Percentiles rank a stretch among this genome's conserved stretches.
Conservation (phyloP, 2,113 vertebrate genomes). For the Phrynosoma blainvillii region DNA sequence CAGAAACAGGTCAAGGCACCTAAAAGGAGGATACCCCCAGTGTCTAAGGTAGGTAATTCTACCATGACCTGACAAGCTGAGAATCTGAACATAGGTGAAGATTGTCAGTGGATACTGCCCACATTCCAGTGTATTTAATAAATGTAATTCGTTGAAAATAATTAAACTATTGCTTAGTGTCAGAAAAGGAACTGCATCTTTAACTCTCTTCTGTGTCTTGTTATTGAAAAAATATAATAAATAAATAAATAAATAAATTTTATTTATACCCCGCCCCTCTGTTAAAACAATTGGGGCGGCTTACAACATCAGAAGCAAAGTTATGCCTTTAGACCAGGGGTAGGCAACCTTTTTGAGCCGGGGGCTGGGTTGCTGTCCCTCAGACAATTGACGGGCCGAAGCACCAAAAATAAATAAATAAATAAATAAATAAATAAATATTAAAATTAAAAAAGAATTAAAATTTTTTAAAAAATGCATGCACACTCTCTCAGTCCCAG, state of each 20-base stretch:
- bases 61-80: rapidly evolving
- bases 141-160: background rate
- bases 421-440: too few species aligned
- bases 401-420: too few species aligned
- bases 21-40: constrained; percentile 85
- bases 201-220: background rate
- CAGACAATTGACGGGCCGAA: too few species aligned
- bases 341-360: too few species aligned
- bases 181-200: background rate
- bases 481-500: too few species aligned
- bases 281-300: too few species aligned
- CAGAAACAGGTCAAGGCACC: constrained; percentile 87
- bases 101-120: background rate
- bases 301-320: background rate
- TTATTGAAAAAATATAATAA: background rate
- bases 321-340: background rate
- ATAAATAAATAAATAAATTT: too few species aligned
- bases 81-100: background rate
- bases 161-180: background rate
- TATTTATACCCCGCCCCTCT: too few species aligned
- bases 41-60: constrained; percentile 84
- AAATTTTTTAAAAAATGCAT: too few species aligned
- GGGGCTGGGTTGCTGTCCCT: too few species aligned
- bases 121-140: background rate
- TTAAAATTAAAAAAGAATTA: too few species aligned